A percentile compares a stretch with the other conserved stretches of the same genome.
Conservation (phyloP, 2,797 vertebrate genomes). For the Yasuhikotakia modesta region DNA sequence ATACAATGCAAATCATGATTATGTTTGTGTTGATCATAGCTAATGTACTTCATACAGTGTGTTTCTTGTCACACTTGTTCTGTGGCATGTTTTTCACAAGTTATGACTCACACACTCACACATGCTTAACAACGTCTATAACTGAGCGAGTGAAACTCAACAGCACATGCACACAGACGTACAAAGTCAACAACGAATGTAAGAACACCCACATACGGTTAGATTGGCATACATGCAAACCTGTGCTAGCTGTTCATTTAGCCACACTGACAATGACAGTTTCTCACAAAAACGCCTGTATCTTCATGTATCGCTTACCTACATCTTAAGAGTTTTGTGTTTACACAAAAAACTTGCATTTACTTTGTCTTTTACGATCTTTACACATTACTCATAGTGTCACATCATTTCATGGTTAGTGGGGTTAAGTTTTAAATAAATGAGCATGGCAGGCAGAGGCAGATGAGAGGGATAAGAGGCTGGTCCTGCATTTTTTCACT, state of each 20-base stretch:
- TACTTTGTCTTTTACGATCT: neutral
- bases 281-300: constrained; percentile 9
- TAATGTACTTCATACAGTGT: neutral
- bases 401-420: neutral
- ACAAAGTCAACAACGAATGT: constrained; percentile 14
- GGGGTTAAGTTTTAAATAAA: constrained; percentile 11
- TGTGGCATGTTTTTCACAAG: neutral
- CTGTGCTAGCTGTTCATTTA: neutral
- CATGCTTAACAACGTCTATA: neutral
- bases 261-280: constrained; percentile 6
- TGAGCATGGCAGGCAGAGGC: too few relatives aligned
- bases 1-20: too few relatives aligned
- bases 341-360: neutral
- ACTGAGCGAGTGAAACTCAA: constrained; percentile 3
- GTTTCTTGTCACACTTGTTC: neutral
- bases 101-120: constrained; percentile 7
- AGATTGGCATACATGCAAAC: constrained; percentile 20
- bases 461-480: constrained; percentile 10
- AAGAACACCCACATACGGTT: constrained; percentile 33
- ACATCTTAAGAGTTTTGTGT: constrained; percentile 4
- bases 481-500: constrained; percentile 23
- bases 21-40: neutral
- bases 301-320: neutral
- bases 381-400: neutral
- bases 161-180: constrained; percentile 3